These are phyloP conservation scores for Acleris literana DNA, from an alignment of 2,888 invertebrate genomes.

Conservation along the genomic window DNA sequence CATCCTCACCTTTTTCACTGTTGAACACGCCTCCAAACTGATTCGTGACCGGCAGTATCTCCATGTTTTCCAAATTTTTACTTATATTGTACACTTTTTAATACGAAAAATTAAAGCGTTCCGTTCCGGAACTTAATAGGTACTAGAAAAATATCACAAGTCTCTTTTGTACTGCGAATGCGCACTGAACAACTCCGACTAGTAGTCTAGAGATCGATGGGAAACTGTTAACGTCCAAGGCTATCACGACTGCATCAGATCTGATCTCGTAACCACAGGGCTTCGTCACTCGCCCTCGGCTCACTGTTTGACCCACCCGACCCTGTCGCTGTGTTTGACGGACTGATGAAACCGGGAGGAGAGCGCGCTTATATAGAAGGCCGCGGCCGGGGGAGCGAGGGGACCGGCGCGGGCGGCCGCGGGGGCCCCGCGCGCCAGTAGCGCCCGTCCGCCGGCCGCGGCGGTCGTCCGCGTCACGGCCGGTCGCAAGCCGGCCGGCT, in stretches of 20 bases:
- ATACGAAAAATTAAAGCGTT: constrained; percentile 71
- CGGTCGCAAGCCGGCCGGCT: constrained; percentile 69
- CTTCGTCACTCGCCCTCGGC: constrained; percentile 77
- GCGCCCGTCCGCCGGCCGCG: constrained; percentile 51
- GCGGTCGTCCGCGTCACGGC: constrained; percentile 36
- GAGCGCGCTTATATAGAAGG: constrained; percentile 75
- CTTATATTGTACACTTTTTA: constrained; percentile 83
- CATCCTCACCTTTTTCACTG: constrained; percentile 87
- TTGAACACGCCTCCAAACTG: constrained; percentile 90
- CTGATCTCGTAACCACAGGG: constrained; percentile 82
- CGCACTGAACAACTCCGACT: constrained; percentile 76
- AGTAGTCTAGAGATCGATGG: constrained; percentile 79
- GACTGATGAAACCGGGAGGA: constrained; percentile 75
- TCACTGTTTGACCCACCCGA: constrained; percentile 76
- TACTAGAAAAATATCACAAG: constrained; percentile 83
- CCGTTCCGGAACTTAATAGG: constrained; percentile 68
- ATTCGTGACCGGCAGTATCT: constrained; percentile 90
- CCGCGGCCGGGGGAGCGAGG: constrained; percentile 68
- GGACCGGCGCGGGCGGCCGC: constrained; percentile 66
- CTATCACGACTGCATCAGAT: constrained; percentile 79
- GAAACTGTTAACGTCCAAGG: constrained; percentile 67
- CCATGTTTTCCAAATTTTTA: constrained; percentile 87
- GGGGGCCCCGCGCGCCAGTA: constrained; percentile 78
- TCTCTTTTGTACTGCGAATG: constrained; percentile 81
- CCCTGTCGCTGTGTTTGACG: constrained; percentile 78